Evolutionary conservation across 1,140 invertebrate genomes (phyloP), one percentile per base, ranked within the genome.

Genomic region (Spodoptera frugiperda): DNA sequence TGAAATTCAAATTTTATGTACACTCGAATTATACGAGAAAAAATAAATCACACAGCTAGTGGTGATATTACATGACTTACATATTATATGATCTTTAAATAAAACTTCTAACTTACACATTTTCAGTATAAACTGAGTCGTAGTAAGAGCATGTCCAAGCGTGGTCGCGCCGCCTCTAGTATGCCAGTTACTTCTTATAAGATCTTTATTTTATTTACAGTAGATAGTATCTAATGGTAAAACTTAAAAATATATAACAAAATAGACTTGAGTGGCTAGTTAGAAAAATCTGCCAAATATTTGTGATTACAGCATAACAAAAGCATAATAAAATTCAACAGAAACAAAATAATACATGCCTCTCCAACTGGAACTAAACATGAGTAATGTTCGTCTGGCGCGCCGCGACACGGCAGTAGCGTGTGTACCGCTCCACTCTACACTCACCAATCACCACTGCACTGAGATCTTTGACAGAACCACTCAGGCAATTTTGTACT

Each of bases 241-340:
- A 91, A 91, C 90, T 91, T 92, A 92, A 88, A 92, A 92, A 89
- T 92, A 91, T 83, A 91, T 93, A 93, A 93, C 92, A 93, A 93
- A 87, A 88, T 87, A 91, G 84, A 90, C 77, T 85, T 82, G 82
- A 85, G 83, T 85, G 87, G 84, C 84, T 91, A 89, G 82, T 89
- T 87, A 91, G 84, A 89, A 86, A 86, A 84, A 86, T 84, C 80
- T 89, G 89, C 78, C 84, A 87, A 82, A 85, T 85, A 87, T 88
- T 87, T 89, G 84, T 87, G 87, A 88, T 91, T 89, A 87, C 59
- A 73, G 19, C 55, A 87, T 91, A 93, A 93, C 89, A 89, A 91
- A 92, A 90, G 87, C 87, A 85, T 80, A 82, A 86, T 85, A 89
- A 90, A 90, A 85, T 89, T 87, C 78, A 92, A 90, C 86, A 91